phyloP scores from a whole-genome alignment of 2,888 invertebrate species.

The Caenorhabditis sp. region DNA sequence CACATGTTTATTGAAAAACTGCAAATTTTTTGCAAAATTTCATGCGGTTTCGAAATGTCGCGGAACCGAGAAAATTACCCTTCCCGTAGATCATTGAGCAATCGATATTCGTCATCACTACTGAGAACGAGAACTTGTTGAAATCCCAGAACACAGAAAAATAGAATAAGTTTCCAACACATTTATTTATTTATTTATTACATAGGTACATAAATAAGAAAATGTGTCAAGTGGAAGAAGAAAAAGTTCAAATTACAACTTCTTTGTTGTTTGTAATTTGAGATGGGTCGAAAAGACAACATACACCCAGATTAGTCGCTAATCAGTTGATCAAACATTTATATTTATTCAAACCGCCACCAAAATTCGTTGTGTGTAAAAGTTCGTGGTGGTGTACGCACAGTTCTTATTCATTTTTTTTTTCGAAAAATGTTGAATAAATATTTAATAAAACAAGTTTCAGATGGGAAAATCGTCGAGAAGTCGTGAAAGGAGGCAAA shows the following conservation, averaged over 20 bases:
- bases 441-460: not conserved
- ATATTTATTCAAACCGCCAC: no score
- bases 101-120: conserved; percentile 51
- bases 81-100: conserved; percentile 49
- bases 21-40: no score
- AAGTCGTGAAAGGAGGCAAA: conserved; percentile 8
- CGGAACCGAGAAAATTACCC: conserved; percentile 26
- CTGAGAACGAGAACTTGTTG: no score
- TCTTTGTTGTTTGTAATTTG: not conserved
- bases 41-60: no score
- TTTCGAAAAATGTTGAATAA: not conserved
- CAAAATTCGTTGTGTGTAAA: no score
- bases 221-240: not conserved
- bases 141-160: no score
- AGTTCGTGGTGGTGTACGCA: no score
- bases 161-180: no score
- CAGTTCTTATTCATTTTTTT: not conserved
- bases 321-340: not conserved
- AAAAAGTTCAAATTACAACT: not conserved
- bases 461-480: not conserved
- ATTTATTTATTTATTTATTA: no score
- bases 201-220: no score
- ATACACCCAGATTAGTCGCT: not conserved
- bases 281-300: not conserved
- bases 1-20: no score